A percentile compares a stretch with the other conserved stretches of the same genome.
These are phyloP conservation scores for Meteorus colon DNA, from an alignment of 2,888 invertebrate species.

Conservation along the genomic window DNA sequence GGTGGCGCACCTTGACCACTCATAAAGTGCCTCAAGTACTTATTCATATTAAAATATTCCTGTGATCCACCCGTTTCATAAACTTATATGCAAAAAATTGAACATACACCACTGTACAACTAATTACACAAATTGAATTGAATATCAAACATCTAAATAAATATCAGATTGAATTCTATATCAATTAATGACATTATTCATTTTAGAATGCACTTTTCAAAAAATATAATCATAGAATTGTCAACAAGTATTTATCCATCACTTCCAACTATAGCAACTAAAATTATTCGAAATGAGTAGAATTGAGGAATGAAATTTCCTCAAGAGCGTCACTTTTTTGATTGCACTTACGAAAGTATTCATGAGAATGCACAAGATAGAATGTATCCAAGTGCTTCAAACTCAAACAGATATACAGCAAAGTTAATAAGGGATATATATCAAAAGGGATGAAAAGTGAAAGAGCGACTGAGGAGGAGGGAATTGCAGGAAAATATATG, in stretches of 20 bases:
- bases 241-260: neutral
- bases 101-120: neutral
- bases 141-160: neutral
- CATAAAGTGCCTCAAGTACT: constrained; percentile 36
- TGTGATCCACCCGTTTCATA: neutral
- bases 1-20: constrained; percentile 38
- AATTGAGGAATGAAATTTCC: neutral
- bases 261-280: neutral
- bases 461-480: neutral
- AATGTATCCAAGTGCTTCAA: neutral
- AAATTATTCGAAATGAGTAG: neutral
- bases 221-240: neutral
- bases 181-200: neutral
- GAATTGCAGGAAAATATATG: constrained; percentile 19
- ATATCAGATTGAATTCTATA: neutral
- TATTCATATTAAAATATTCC: constrained; percentile 30
- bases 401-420: neutral
- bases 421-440: neutral
- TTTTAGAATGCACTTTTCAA: neutral
- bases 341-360: neutral
- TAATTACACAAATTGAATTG: neutral
- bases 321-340: neutral
- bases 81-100: neutral
- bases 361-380: neutral
- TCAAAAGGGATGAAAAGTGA: neutral